Base-by-base conservation (phyloP, 1,140 invertebrate genomes). In the Pygmarrhopalites habei region DNA sequence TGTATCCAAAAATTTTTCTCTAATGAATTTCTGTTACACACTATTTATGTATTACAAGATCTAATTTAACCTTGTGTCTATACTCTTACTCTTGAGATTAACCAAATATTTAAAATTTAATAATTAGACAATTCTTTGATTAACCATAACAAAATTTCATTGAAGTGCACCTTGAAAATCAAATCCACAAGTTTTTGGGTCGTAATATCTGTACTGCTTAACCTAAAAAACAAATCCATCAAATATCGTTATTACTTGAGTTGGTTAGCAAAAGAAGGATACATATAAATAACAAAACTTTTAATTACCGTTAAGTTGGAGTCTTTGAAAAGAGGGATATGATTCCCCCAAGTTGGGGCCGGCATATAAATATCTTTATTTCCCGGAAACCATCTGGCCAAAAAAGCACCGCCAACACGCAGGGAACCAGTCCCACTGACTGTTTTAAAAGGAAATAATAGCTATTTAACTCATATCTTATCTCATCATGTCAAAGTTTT, bases 11-110 rank as follows among this genome's bases (percentile, higher is more conserved):
- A n/a, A n/a, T n/a, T n/a, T 77, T 82, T 80, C 88, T 51, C 87
- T 89, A 17, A 89, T 89, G 80, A 96, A 97, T 17, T 95, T 95
- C 81, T 99, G 97, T 80, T 99, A 99, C 25, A 97, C 97, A 89
- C 97, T 96, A 79, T 99, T 97, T 77, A 99, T 97, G 80, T 91
- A 99, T n/a, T 93, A 92, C 73, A 92, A 95, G 2, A 98, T 77
- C 58, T 95, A 87, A 65, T 78, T 84, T 58, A 86, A 81, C 84
- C 58, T 86, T 99, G 10, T 97, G 96, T 80, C 99, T 99, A 78
- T 99, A 97, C 29, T 97, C 96, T 81, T 95, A 99, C 15, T 95
- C 93, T 77, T 99, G 96, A n/a, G n/a, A n/a, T n/a, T n/a, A n/a
- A n/a, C n/a, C n/a, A n/a, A n/a, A n/a, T n/a, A n/a, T n/a, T n/a